These are phyloP conservation scores for Limosa lapponica DNA, from an alignment of 2,797 vertebrate species.

Conservation along the genomic window DNA sequence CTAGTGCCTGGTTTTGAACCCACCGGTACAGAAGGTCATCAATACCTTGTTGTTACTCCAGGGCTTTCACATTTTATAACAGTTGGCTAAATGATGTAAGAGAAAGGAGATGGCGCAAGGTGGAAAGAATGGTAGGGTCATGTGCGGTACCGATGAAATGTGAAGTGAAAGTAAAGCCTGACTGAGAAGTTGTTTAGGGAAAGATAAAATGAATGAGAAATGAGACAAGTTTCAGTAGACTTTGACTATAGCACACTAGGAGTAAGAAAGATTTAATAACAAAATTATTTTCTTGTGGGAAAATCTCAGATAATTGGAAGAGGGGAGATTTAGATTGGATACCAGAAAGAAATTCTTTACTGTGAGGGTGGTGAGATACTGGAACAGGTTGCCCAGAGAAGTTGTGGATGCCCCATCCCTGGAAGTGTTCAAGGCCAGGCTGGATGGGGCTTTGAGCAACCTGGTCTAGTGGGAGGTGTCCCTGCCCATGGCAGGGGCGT, in stretches of 20 bases:
- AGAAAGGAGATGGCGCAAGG: background rate
- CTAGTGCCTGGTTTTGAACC: background rate
- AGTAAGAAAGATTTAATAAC: background rate
- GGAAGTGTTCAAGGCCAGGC: no score
- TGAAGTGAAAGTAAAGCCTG: background rate
- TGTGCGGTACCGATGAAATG: background rate
- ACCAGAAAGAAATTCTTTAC: no score
- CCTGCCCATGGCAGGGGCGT: no score
- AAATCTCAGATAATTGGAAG: background rate
- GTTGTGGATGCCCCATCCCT: no score
- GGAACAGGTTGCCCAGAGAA: no score
- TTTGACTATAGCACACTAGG: background rate
- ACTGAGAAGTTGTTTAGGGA: background rate
- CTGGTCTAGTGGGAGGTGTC: no score
- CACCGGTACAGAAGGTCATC: background rate
- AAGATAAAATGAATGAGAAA: background rate
- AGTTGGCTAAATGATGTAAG: background rate
- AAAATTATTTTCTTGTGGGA: background rate
- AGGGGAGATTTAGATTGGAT: no score
- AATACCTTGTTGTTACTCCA: background rate
- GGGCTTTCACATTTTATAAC: background rate
- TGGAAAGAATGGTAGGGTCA: background rate
- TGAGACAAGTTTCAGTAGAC: background rate
- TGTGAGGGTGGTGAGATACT: no score
- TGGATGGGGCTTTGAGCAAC: no score